Percentiles rank a stretch among this genome's conserved stretches.
Evolutionary conservation across 2,113 vertebrate genomes (phyloP).

Genomic region (Ovis aries): DNA sequence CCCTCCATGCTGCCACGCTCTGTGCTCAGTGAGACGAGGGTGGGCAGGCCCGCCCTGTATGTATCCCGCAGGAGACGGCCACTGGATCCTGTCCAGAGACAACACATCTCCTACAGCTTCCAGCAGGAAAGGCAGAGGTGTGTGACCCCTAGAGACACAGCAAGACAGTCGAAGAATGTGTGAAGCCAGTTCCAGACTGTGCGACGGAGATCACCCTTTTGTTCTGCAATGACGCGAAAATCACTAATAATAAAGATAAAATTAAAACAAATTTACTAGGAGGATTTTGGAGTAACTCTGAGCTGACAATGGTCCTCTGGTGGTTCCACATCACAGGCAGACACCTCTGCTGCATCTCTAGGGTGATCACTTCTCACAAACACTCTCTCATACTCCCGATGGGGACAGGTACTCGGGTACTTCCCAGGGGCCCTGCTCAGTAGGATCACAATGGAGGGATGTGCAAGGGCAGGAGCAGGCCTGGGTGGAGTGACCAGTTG

Average conservation of each 20-base stretch:
- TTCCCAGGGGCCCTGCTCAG: not conserved
- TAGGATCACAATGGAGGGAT: not conserved
- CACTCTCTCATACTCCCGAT: not conserved
- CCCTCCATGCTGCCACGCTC: rapidly evolving
- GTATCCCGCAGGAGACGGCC: rapidly evolving
- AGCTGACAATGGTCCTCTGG: rapidly evolving
- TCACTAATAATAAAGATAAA: not conserved
- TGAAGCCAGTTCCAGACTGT: not conserved
- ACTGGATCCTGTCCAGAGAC: rapidly evolving
- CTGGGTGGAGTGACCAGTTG: too few relatives aligned
- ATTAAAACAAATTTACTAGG: not conserved
- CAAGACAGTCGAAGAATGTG: rapidly evolving
- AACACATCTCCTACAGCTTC: rapidly evolving
- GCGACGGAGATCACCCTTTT: too few relatives aligned
- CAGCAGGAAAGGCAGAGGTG: not conserved
- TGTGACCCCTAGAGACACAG: not conserved
- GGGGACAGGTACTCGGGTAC: not conserved
- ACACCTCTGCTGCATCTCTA: not conserved
- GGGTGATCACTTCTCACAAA: not conserved
- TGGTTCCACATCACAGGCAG: too few relatives aligned
- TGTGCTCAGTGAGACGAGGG: not conserved
- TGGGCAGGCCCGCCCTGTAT: rapidly evolving
- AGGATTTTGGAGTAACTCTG: not conserved
- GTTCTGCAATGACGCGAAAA: not conserved
- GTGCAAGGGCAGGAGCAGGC: too few relatives aligned